Conservation (phyloP, 2,888 invertebrate genomes). For the Ferrisia virgata region DNA sequence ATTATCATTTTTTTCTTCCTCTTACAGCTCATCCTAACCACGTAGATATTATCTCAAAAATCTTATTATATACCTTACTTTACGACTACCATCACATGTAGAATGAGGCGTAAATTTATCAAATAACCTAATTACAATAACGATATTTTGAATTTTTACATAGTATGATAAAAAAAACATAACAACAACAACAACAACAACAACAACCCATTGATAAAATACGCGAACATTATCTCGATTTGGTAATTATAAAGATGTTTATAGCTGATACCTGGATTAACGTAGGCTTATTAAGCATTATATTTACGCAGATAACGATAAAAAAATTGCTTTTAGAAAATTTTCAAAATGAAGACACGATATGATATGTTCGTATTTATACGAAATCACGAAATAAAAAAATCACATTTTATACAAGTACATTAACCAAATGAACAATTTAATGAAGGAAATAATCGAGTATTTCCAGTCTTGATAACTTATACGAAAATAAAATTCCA, state of each 20-base stretch:
- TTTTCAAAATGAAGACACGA: neutral
- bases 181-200: neutral
- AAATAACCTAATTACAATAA: neutral
- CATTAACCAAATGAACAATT: too few relatives aligned
- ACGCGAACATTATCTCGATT: neutral
- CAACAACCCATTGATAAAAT: neutral
- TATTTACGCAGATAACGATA: neutral
- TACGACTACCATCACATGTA: neutral
- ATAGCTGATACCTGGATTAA: neutral
- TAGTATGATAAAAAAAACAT: neutral
- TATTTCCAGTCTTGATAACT: too few relatives aligned
- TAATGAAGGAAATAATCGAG: too few relatives aligned
- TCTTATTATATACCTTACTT: neutral
- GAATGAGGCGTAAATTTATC: neutral
- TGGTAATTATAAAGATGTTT: neutral
- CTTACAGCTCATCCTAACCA: too few relatives aligned
- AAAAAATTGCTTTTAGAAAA: neutral
- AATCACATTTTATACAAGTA: too few relatives aligned
- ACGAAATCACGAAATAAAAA: too few relatives aligned
- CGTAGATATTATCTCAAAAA: too few relatives aligned
- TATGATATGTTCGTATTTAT: too few relatives aligned
- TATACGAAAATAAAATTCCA: too few relatives aligned
- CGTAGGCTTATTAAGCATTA: neutral
- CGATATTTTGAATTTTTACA: neutral
- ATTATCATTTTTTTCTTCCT: too few relatives aligned